These are phyloP conservation scores for Ptychodera flava DNA, from an alignment of 35 echinoderm and acorn worm genomes.

Conservation along the genomic window DNA sequence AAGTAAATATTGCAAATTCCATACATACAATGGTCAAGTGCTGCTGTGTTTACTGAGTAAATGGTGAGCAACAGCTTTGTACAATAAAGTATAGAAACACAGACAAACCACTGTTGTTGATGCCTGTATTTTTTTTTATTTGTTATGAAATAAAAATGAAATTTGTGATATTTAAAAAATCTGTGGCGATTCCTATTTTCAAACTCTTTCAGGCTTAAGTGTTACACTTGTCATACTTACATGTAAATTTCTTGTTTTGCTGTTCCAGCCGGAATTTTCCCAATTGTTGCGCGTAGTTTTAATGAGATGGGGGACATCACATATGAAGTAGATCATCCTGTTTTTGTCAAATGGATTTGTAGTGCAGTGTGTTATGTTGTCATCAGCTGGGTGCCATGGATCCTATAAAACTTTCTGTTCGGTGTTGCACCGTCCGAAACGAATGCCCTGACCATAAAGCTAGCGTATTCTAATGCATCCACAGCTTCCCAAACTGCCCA, in stretches of 20 bases:
- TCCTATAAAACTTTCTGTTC: conserved; percentile 33
- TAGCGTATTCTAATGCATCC: conserved; percentile 8
- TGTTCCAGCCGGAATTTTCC: conserved; percentile 53
- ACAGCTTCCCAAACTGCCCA: conserved; percentile 27
- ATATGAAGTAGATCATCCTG: conserved; percentile 42
- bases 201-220: background rate
- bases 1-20: too few species aligned
- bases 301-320: conserved; percentile 45
- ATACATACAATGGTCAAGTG: too few species aligned
- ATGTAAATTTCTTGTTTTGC: conserved; percentile 36
- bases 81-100: too few species aligned
- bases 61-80: too few species aligned
- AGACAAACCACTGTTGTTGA: too few species aligned
- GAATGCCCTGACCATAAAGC: conserved; percentile 19
- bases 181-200: background rate
- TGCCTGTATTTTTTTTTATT: too few species aligned
- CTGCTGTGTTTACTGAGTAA: too few species aligned
- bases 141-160: too few species aligned
- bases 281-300: conserved; percentile 57
- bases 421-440: conserved; percentile 34
- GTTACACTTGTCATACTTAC: conserved; percentile 4
- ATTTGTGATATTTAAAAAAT: too few species aligned
- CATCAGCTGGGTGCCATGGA: background rate
- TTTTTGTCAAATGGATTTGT: background rate
- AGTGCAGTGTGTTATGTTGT: background rate